These are phyloP conservation scores for Pimpla rufipes DNA, from an alignment of 2,888 invertebrate genomes.

Conservation along the genomic window DNA sequence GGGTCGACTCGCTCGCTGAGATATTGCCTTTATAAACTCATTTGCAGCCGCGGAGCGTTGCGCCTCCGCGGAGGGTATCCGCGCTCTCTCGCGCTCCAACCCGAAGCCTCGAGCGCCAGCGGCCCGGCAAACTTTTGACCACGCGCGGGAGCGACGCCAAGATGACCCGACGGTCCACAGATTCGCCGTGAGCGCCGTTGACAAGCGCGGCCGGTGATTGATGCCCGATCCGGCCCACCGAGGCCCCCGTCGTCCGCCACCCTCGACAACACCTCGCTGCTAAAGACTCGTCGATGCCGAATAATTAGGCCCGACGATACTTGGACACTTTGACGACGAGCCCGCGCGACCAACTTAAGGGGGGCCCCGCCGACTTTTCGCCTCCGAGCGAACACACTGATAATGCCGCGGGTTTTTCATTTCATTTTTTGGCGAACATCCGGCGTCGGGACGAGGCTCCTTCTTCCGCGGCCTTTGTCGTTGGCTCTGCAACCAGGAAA, in stretches of 20 bases:
- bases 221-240: conserved; percentile 71
- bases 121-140: conserved; percentile 65
- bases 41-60: conserved; percentile 81
- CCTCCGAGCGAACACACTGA: conserved; percentile 17
- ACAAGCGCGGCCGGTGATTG: conserved; percentile 79
- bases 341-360: conserved; percentile 29
- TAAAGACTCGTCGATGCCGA: conserved; percentile 81
- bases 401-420: conserved; percentile 31
- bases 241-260: conserved; percentile 35
- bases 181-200: conserved; percentile 66
- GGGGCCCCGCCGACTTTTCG: conserved; percentile 46
- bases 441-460: neutral
- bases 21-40: conserved; percentile 85
- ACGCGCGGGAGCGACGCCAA: conserved; percentile 20
- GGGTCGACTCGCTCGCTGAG: conserved; percentile 75
- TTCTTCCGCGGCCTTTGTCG: neutral
- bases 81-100: conserved; percentile 30
- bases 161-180: conserved; percentile 57
- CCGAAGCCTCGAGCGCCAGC: conserved; percentile 50
- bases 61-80: conserved; percentile 66
- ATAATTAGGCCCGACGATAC: conserved; percentile 80
- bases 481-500: neutral
- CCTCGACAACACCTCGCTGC: conserved; percentile 68
- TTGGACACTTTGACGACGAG: conserved; percentile 77
- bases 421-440: neutral